These are phyloP conservation scores for Nomada ruficornis DNA, from an alignment of 2,888 invertebrate genomes.

Conservation along the genomic window DNA sequence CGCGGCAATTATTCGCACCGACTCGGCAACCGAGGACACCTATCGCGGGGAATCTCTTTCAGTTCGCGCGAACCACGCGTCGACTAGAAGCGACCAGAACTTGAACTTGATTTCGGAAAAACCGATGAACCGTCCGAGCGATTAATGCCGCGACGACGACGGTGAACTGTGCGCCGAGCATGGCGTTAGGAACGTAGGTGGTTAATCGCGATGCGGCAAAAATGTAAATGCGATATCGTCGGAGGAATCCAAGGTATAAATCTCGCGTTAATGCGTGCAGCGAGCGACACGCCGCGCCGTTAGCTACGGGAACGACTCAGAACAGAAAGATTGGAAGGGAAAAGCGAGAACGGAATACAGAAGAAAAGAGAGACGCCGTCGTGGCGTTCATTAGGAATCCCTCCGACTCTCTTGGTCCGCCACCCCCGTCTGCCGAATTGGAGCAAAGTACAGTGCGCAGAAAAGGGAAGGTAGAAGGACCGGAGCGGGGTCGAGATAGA, in stretches of 20 bases:
- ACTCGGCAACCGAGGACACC: neutral
- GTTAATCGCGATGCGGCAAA: constrained; percentile 84
- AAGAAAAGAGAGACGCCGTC: constrained; percentile 65
- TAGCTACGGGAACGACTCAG: constrained; percentile 68
- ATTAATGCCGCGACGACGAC: constrained; percentile 16
- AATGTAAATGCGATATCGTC: constrained; percentile 84
- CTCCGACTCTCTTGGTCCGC: constrained; percentile 69
- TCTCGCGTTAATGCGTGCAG: constrained; percentile 83
- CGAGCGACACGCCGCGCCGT: constrained; percentile 72
- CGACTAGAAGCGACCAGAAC: no score
- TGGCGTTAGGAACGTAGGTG: constrained; percentile 69
- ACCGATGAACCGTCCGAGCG: neutral
- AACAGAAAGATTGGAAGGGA: constrained; percentile 49
- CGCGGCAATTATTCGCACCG: neutral
- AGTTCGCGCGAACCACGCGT: no score
- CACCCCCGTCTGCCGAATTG: constrained; percentile 69
- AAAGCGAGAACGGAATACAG: constrained; percentile 54
- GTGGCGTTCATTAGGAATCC: constrained; percentile 79
- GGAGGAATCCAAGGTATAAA: constrained; percentile 81
- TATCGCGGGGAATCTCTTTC: no score
- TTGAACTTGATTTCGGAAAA: neutral
- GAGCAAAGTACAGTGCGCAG: constrained; percentile 61
- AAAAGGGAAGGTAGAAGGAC: constrained; percentile 3
- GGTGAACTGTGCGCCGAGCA: constrained; percentile 32
- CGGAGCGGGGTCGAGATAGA: constrained; percentile 25